Percentiles rank a stretch among this genome's conserved stretches.
Evolutionary conservation across 2,113 vertebrate species (phyloP).

Genomic region (Podocnemis expansa): DNA sequence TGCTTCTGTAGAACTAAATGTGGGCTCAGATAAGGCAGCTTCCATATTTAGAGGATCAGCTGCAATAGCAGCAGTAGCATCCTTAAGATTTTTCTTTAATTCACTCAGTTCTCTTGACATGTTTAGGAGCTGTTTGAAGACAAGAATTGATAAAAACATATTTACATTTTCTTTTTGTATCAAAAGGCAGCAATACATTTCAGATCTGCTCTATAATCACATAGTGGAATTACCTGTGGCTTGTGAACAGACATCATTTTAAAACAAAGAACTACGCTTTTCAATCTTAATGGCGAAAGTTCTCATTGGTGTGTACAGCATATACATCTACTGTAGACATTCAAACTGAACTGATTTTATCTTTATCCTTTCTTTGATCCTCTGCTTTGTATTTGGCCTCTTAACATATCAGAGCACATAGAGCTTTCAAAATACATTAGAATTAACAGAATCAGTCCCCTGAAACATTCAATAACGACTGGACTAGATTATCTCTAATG

Average conservation of each 20-base stretch:
- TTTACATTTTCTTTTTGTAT: slow-evolving; percentile 4
- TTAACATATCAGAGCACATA: background rate
- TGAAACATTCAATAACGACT: background rate
- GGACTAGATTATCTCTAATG: no score
- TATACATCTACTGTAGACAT: background rate
- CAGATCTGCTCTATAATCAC: background rate
- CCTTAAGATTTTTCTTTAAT: slow-evolving; percentile 90
- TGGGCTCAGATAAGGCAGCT: slow-evolving; percentile 77
- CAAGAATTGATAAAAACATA: background rate
- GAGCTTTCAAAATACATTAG: background rate
- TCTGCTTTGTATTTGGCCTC: background rate
- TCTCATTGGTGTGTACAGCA: background rate
- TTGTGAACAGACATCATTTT: background rate
- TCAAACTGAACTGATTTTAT: background rate
- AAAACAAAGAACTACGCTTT: background rate
- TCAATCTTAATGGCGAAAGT: background rate
- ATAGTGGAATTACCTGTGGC: background rate
- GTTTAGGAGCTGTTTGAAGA: slow-evolving; percentile 87
- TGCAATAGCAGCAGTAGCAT: slow-evolving; percentile 86
- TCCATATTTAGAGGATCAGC: slow-evolving; percentile 82
- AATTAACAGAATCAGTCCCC: background rate
- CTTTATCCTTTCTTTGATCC: background rate
- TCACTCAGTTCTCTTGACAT: slow-evolving; percentile 98
- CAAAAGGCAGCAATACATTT: background rate
- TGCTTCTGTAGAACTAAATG: slow-evolving; percentile 89